Percentiles rank a stretch among this genome's conserved stretches.
Conservation (phyloP, 2,113 vertebrate species). For the Triplophysa dalaica region DNA sequence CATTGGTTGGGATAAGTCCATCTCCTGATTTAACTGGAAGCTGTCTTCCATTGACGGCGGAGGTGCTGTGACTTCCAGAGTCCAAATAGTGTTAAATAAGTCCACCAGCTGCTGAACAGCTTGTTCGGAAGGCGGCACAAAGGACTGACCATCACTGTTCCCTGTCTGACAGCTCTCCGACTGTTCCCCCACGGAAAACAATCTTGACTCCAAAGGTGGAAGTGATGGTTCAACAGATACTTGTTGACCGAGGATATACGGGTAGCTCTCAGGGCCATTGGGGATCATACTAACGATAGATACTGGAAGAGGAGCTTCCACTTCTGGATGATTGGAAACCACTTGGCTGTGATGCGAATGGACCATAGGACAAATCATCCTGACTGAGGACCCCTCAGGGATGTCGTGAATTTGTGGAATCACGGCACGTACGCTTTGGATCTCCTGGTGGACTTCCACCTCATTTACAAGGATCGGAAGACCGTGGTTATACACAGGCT, state of each 20-base stretch:
- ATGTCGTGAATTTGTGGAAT: conserved; percentile 59
- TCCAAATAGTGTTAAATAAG: conserved; percentile 58
- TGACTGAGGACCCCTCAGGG: background rate
- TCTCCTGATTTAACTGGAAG: background rate
- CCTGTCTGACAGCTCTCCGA: background rate
- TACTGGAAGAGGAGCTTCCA: conserved; percentile 18
- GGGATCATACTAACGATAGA: conserved; percentile 4
- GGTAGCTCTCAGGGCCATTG: background rate
- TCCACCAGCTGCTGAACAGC: conserved; percentile 55
- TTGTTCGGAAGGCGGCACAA: conserved; percentile 32
- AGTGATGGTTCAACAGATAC: conserved; percentile 48
- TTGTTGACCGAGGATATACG: conserved; percentile 46
- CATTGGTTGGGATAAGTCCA: conserved; percentile 31
- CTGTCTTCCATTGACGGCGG: conserved; percentile 46
- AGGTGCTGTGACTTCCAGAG: conserved; percentile 2
- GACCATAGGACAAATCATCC: conserved; percentile 48
- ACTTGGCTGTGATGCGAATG: background rate
- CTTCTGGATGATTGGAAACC: conserved; percentile 1
- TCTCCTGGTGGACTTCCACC: conserved; percentile 48
- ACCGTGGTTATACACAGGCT: conserved; percentile 66
- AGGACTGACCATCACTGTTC: background rate
- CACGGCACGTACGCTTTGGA: conserved; percentile 50
- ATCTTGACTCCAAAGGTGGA: background rate
- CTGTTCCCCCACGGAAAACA: background rate
- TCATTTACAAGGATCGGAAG: conserved; percentile 50